Conservation (phyloP, 2,797 vertebrate species). For the Mus spretus region DNA sequence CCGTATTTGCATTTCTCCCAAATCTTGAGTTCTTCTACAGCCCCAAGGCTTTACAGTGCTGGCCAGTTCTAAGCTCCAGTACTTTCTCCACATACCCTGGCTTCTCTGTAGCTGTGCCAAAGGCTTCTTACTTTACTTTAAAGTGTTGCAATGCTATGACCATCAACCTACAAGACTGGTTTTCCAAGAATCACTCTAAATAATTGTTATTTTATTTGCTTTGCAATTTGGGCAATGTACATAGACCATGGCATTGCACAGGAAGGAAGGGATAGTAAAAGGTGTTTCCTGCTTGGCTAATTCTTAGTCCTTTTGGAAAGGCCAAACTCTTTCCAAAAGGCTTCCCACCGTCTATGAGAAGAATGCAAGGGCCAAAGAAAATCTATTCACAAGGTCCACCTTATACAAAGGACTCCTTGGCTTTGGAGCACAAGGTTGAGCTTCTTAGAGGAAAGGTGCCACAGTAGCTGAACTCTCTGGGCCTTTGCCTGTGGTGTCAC, state of each 20-base stretch:
- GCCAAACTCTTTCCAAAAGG: conserved; percentile 33
- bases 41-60: background rate
- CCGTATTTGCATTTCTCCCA: conserved; percentile 32
- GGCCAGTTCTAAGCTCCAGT: background rate
- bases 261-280: background rate
- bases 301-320: conserved; percentile 45
- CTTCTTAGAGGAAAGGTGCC: conserved; percentile 47
- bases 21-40: conserved; percentile 28
- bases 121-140: background rate
- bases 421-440: background rate
- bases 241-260: background rate
- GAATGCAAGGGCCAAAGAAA: background rate
- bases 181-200: conserved; percentile 56
- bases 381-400: background rate
- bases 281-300: conserved; percentile 21
- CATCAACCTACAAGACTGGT: conserved; percentile 21
- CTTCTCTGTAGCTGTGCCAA: background rate
- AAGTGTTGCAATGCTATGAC: background rate
- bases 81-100: background rate
- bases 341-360: background rate
- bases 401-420: conserved; percentile 12
- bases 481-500: background rate
- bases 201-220: conserved; percentile 44
- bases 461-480: conserved; percentile 1
- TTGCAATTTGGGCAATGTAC: background rate